A percentile compares a stretch with the other conserved stretches of the same genome.
phyloP scores from a whole-genome alignment of 2,888 invertebrate species.

The Cenopis cana region DNA sequence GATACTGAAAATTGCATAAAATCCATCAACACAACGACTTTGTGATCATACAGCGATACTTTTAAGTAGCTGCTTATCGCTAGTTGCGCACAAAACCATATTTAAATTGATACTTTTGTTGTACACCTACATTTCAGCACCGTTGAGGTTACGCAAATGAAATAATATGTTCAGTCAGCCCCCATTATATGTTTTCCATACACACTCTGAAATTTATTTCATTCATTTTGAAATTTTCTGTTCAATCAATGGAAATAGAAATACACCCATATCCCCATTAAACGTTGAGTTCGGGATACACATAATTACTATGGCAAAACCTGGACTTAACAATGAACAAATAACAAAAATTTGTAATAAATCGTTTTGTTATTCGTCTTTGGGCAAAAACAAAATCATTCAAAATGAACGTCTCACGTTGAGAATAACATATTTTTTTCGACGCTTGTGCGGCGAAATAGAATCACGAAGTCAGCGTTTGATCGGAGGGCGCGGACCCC shows the following conservation, averaged over 20 bases:
- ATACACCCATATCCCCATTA: too few relatives aligned
- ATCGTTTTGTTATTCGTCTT: conserved; percentile 31
- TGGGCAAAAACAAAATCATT: conserved; percentile 36
- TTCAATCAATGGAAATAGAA: too few relatives aligned
- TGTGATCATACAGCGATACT: conserved; percentile 56
- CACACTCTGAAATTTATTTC: too few relatives aligned
- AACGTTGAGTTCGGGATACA: too few relatives aligned
- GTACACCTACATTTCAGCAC: too few relatives aligned
- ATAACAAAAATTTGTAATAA: conserved; percentile 19
- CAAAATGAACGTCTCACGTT: conserved; percentile 52
- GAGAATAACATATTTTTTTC: conserved; percentile 66
- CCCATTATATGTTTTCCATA: too few relatives aligned
- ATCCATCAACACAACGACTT: conserved; percentile 81
- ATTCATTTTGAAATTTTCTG: too few relatives aligned
- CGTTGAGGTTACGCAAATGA: too few relatives aligned
- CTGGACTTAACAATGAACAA: not conserved
- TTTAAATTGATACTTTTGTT: not conserved
- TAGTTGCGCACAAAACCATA: not conserved
- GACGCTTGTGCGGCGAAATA: conserved; percentile 58
- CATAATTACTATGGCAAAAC: too few relatives aligned
- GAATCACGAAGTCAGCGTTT: conserved; percentile 63
- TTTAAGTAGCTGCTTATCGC: conserved; percentile 27
- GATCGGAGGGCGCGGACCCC: conserved; percentile 52
- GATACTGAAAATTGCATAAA: conserved; percentile 85
- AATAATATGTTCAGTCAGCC: too few relatives aligned